These are phyloP conservation scores for Halesus radiatus DNA, from an alignment of 1,140 invertebrate species.

Conservation along the genomic window DNA sequence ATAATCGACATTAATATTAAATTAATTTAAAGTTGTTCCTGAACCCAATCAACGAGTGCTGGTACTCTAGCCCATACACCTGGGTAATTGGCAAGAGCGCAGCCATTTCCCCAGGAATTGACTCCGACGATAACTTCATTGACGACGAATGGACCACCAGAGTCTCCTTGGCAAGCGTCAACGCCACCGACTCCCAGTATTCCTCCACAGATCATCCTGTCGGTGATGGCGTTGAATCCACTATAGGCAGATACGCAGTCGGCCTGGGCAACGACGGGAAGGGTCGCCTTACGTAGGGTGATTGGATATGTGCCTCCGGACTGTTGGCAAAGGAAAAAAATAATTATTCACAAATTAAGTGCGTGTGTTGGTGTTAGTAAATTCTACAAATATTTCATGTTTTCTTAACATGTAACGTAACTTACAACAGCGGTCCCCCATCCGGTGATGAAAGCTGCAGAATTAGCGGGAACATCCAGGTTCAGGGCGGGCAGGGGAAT, in stretches of 20 bases:
- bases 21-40: conserved; percentile 46
- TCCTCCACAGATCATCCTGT: conserved; percentile 81
- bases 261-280: conserved; percentile 63
- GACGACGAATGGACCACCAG: conserved; percentile 74
- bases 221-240: conserved; percentile 65
- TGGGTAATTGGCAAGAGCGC: conserved; percentile 75
- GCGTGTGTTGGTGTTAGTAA: too few species aligned
- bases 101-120: conserved; percentile 81
- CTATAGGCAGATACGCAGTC: conserved; percentile 61
- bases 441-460: conserved; percentile 62
- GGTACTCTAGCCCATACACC: conserved; percentile 81
- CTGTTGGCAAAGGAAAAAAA: conserved; percentile 24
- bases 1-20: too few species aligned
- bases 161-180: conserved; percentile 68
- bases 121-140: conserved; percentile 74
- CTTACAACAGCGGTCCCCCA: conserved; percentile 61
- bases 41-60: conserved; percentile 74
- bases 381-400: too few species aligned
- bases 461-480: conserved; percentile 54
- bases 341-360: too few species aligned
- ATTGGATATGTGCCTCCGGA: conserved; percentile 52
- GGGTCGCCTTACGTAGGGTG: conserved; percentile 61
- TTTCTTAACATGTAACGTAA: not conserved
- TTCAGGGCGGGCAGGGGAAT: conserved; percentile 43
- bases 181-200: conserved; percentile 54